Evolutionary conservation across 2,113 vertebrate species (phyloP).

Genomic region (Bubalus kerabau): DNA sequence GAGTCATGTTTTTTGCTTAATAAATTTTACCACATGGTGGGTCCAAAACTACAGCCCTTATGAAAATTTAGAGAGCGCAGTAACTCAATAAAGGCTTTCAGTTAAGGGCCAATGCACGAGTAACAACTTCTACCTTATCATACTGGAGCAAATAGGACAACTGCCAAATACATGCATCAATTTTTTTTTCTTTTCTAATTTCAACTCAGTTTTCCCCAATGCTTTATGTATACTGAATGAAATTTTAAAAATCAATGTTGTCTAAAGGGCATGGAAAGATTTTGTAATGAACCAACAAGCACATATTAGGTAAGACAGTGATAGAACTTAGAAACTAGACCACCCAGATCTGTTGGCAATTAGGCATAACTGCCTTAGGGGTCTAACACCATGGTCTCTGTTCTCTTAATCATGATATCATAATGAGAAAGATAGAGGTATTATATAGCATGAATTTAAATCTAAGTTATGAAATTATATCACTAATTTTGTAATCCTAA

Average conservation of each 20-base stretch:
- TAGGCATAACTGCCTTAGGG: not conserved
- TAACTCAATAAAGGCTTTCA: slow-evolving; percentile 20
- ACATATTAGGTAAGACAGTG: not conserved
- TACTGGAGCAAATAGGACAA: not conserved
- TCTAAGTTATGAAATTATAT: not conserved
- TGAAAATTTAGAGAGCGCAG: slow-evolving; percentile 35
- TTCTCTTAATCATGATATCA: not conserved
- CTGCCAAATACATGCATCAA: not conserved
- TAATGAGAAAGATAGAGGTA: not conserved
- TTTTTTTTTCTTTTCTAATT: slow-evolving; percentile 28
- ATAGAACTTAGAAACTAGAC: not conserved
- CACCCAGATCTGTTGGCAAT: not conserved
- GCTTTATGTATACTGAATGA: not conserved
- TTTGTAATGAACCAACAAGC: not conserved
- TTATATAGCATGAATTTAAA: not conserved
- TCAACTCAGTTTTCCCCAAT: not conserved
- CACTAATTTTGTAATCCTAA: not conserved
- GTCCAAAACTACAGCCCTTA: slow-evolving; percentile 46
- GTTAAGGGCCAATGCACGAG: not conserved
- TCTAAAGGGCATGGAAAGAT: not conserved
- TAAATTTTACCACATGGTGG: slow-evolving; percentile 55
- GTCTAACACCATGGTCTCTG: not conserved
- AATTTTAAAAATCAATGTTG: not conserved
- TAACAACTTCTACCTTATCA: not conserved
- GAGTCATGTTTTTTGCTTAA: slow-evolving; percentile 51